These are phyloP conservation scores for Cydia splendana DNA, from an alignment of 1,140 invertebrate species.

Conservation along the genomic window DNA sequence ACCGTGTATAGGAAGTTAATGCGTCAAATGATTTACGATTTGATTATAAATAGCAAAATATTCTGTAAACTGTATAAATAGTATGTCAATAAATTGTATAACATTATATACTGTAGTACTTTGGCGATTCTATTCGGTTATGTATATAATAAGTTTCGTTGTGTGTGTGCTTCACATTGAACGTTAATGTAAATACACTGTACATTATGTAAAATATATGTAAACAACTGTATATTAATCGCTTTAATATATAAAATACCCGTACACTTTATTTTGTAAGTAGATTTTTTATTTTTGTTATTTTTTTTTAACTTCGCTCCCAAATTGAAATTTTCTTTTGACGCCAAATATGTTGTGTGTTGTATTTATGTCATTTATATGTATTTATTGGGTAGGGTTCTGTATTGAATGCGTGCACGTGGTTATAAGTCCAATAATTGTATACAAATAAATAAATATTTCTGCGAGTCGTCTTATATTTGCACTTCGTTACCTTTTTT, in stretches of 20 bases:
- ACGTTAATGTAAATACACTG: conserved; percentile 54
- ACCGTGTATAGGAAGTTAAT: not conserved
- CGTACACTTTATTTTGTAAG: conserved; percentile 48
- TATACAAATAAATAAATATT: not conserved
- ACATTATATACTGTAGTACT: conserved; percentile 35
- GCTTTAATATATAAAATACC: conserved; percentile 46
- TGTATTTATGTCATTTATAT: conserved; percentile 33
- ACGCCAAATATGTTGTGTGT: conserved; percentile 51
- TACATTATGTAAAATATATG: conserved; percentile 62
- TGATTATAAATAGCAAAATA: not conserved
- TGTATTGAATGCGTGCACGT: conserved; percentile 32
- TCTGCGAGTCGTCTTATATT: not conserved
- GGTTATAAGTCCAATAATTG: not conserved
- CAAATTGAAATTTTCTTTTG: conserved; percentile 53
- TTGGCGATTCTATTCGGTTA: conserved; percentile 35
- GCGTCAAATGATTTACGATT: not conserved
- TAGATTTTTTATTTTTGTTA: conserved; percentile 61
- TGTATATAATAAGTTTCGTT: conserved; percentile 58
- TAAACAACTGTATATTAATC: conserved; percentile 50
- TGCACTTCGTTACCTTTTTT: not conserved
- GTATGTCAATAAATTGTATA: conserved; percentile 21
- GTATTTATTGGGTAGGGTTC: conserved; percentile 21
- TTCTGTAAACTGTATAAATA: not conserved
- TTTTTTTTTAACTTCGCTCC: conserved; percentile 46
- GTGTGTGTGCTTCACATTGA: conserved; percentile 51